Conservation (phyloP, 2,888 invertebrate genomes). For the Athetis lepigone region DNA sequence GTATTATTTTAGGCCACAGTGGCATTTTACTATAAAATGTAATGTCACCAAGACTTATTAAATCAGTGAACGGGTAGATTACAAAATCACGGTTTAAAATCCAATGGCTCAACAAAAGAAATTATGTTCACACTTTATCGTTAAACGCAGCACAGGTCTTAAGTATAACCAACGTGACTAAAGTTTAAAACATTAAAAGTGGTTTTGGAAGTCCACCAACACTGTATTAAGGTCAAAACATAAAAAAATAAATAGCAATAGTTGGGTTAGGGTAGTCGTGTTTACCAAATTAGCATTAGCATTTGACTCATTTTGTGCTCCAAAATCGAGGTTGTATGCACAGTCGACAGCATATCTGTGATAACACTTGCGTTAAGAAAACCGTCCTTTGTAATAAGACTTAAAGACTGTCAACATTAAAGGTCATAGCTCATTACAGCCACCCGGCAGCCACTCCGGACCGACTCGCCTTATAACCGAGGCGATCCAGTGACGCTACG, state of each 20-base stretch:
- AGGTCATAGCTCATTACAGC: too few relatives aligned
- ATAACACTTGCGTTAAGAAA: not conserved
- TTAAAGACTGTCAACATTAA: not conserved
- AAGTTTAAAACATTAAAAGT: slow-evolving; percentile 21
- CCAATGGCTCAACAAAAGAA: not conserved
- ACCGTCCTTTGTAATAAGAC: not conserved
- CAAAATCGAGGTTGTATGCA: slow-evolving; percentile 67
- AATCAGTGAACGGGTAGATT: too few relatives aligned
- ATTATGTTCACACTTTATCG: not conserved
- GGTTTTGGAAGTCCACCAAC: slow-evolving; percentile 11
- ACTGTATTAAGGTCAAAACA: slow-evolving; percentile 34
- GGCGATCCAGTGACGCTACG: too few relatives aligned
- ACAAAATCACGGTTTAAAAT: not conserved
- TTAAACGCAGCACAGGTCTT: slow-evolving; percentile 21
- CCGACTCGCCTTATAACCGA: too few relatives aligned
- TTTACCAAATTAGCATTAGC: slow-evolving; percentile 71
- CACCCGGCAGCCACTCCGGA: too few relatives aligned
- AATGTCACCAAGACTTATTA: not conserved
- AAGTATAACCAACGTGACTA: slow-evolving; percentile 18
- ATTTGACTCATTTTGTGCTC: slow-evolving; percentile 81
- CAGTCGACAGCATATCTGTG: not conserved
- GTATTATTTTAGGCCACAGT: slow-evolving; percentile 12
- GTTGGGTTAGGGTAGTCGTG: slow-evolving; percentile 39
- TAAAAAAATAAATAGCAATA: slow-evolving; percentile 20
- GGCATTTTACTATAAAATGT: slow-evolving; percentile 20